Base-by-base conservation (phyloP, 2,888 invertebrate genomes). In the Athalia circularis region DNA sequence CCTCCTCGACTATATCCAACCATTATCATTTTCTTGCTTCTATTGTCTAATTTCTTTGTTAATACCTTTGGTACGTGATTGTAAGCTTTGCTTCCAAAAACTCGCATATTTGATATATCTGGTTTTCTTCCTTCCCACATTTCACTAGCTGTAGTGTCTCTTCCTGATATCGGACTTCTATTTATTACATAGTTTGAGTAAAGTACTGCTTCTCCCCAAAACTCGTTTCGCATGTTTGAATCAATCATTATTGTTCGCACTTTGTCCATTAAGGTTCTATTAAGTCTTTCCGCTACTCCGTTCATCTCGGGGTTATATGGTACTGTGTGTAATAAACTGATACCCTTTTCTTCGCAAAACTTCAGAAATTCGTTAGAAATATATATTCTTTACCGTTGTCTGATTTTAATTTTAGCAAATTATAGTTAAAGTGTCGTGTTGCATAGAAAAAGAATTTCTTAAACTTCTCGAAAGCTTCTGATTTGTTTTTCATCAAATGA, bases 351-450 rank as follows among this genome's bases (percentile, higher is more conserved):
- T 47, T 65, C 65, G 67, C 80, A 80, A 67, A 78, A 80, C 6
- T 78, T 29, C 29, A 1, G 2, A 29, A 29, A 29, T 29, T 29
- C 1, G n/a, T n/a, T n/a, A n/a, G n/a, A n/a, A n/a, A n/a, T n/a
- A 78, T 47, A 64, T 81, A 80, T 67, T 81, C 80, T 3, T 80
- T 48, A 3, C 80, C 82, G 65, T 82, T 82, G 54, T 81, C 81
- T n/a, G 67, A 72, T 62, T 80, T 76, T 4, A 82, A 11, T 75
- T 77, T 79, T 67, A 15, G 13, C 43, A 79, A n/a, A 47, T 79
- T 77, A 15, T 43, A 11, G 47, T 76, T 54, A 68, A 79, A 80
- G 29, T 77, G 70, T 9, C 45, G 65, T 13, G 77, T 79, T 3
- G 67, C 78, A 70, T 79, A 62, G 15, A 54, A 13, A 48, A 52